Base-by-base conservation (phyloP, 2,888 invertebrate species). In the Hoplodrina ambigua region DNA sequence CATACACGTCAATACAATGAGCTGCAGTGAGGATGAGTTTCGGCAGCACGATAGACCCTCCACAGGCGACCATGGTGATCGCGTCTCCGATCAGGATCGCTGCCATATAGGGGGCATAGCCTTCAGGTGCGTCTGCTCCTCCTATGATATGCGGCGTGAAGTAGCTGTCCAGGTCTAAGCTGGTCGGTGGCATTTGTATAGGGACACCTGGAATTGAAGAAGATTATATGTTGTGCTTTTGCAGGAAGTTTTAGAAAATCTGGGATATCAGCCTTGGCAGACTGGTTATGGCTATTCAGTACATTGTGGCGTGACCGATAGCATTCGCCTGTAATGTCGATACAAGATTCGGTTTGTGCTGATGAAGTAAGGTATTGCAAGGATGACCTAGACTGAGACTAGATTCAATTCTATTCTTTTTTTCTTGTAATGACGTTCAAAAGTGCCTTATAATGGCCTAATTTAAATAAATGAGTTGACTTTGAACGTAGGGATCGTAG, bases 1-100 rank as follows among this genome's bases (percentile, higher is more conserved):
- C 50, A 56, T 83, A 82, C 0, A 70, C 70, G 1, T 85, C 80
- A n/a, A 91, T 84, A 62, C 91, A 91, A 65, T 91, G 91, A 0
- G 91, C 88, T 0, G 91, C 89, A 1, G 87, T 86, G 46, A 90
- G 67, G 19, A 89, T 37, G 60, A 70, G 7, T 1, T 66, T 68
- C 0, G 50, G 30, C 11, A 37, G 19, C 13, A 82, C 33, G 2
- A 82, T 58, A 8, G 80, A 62, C 0, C 81, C 85, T 6, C 87
- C 85, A 69, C 88, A 84, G 8, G 81, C 53, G 4, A 86, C 37
- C 37, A 71, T 69, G 19, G 62, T 64, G 44, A 86, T 7, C 0
- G 33, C 4, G 7, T 83, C 67, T 4, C 89, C 85, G 15, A 79
- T 69, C 10, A 89, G 80, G 19, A 89, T 63, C 2, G 85, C 87